Percentiles rank a stretch among this genome's conserved stretches.
These are phyloP conservation scores for Ormyrus labotus DNA, from an alignment of 2,888 invertebrate species.

Conservation along the genomic window DNA sequence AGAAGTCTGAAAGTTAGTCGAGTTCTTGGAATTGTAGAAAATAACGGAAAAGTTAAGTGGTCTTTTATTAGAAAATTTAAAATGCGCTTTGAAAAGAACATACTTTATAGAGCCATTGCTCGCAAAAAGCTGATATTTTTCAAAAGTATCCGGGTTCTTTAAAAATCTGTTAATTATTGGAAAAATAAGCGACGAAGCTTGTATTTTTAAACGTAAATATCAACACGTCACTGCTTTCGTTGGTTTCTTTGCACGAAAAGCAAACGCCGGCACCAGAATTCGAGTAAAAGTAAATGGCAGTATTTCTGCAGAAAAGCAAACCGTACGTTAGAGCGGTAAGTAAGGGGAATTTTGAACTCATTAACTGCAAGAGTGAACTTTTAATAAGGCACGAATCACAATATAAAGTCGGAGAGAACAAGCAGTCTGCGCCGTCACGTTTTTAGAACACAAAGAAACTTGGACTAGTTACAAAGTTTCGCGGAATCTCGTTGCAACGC, in stretches of 20 bases:
- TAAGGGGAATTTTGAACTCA: constrained; percentile 9
- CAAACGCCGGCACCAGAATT: too few species aligned
- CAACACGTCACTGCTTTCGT: too few species aligned
- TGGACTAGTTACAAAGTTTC: constrained; percentile 33
- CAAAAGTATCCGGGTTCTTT: too few species aligned
- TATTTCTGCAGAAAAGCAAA: too few species aligned
- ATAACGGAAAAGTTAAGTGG: constrained; percentile 18
- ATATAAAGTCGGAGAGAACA: background rate
- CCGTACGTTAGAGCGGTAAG: too few species aligned
- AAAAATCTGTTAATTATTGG: too few species aligned
- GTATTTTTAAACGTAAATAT: too few species aligned
- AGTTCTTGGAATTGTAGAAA: constrained; percentile 12
- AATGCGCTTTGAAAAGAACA: background rate
- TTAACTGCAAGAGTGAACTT: constrained; percentile 8
- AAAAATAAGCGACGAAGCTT: too few species aligned
- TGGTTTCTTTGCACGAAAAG: too few species aligned
- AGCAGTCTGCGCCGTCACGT: background rate
- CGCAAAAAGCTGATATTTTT: too few species aligned
- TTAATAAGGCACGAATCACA: background rate
- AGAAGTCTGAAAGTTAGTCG: constrained; percentile 5
- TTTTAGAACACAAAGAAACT: constrained; percentile 27
- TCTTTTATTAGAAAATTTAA: constrained; percentile 3
- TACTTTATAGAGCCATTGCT: too few species aligned
- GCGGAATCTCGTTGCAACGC: constrained; percentile 9
- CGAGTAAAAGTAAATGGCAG: too few species aligned